Percentiles rank a stretch among this genome's conserved stretches.
Evolutionary conservation across 2,113 vertebrate genomes (phyloP).

Genomic region (Blennius ocellaris): DNA sequence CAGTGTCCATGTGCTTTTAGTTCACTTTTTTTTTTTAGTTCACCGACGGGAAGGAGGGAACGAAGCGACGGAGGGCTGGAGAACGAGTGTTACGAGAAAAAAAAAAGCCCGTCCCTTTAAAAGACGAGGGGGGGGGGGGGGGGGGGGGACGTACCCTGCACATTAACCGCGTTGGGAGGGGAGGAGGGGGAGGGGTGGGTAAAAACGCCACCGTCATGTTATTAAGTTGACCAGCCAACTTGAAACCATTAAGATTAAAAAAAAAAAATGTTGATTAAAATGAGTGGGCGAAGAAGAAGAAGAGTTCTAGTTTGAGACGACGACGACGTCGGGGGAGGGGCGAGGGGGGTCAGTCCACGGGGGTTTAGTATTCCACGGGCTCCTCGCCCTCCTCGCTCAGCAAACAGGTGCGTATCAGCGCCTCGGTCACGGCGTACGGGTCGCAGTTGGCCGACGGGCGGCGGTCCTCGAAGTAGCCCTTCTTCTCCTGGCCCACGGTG

Average conservation of each 20-base stretch:
- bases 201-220: slow-evolving; percentile 35
- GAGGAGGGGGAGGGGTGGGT: too few species aligned
- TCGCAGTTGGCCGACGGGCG: slow-evolving; percentile 97
- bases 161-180: slow-evolving; percentile 46
- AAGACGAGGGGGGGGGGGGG: slow-evolving; percentile 11
- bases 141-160: slow-evolving; percentile 70
- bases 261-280: slow-evolving; percentile 72
- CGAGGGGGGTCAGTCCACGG: slow-evolving; percentile 63
- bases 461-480: slow-evolving; percentile 96
- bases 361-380: slow-evolving; percentile 86
- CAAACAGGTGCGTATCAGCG: slow-evolving; percentile 93
- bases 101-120: slow-evolving; percentile 64
- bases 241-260: slow-evolving; percentile 73
- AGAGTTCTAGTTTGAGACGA: slow-evolving; percentile 73
- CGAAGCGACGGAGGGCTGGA: slow-evolving; percentile 57
- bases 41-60: slow-evolving; percentile 49
- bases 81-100: slow-evolving; percentile 71
- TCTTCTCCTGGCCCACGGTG: slow-evolving; percentile 92
- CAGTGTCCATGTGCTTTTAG: slow-evolving; percentile 72
- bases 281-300: slow-evolving; percentile 41
- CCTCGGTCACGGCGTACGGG: slow-evolving; percentile 93
- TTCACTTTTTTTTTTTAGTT: slow-evolving; percentile 77
- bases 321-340: slow-evolving; percentile 33
- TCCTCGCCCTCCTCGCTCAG: slow-evolving; percentile 92
- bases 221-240: slow-evolving; percentile 80